Evolutionary conservation across 2,888 invertebrate species (phyloP), one percentile per base, ranked within the genome.

Genomic region (Zonitis immaculata): DNA sequence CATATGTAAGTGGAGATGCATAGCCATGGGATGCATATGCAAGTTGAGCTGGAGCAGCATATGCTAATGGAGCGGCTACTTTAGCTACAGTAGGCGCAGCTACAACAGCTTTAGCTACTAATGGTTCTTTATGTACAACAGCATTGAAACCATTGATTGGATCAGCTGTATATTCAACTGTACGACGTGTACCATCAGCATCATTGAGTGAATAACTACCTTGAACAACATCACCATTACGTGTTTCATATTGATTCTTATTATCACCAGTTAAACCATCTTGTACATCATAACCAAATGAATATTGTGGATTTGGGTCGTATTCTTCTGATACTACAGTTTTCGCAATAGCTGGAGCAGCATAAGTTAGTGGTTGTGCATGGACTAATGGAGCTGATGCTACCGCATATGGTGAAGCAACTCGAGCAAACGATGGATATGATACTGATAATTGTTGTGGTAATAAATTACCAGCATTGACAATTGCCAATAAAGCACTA

Each of bases 181-280:
- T 83, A 60, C 84, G 80, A 67, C 80, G 80, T 52, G 81, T 82
- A 62, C 84, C 84, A 66, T 85, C 84, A n/a, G 84, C 81, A 63
- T 81, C 80, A 27, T 78, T 70, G 45, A 81, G 73, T 20, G 80
- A 78, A 74, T 82, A 81, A 55, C 78, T 81, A 73, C 73, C 83
- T 70, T 80, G 80, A 42, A 85, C 84, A 62, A 78, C 78, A 73
- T 83, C 83, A 9, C 85, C 85, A 60, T 77, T 75, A 56, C 85
- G 82, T 57, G 81, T 82, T 76, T 85, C 85, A 60, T 82, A 81
- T 74, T 85, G 85, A 18, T 75, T 76, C 71, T 82, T 81, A 71
- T 67, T 78, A 73, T 81, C 81, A 14, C 81, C 81, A 59, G 81
- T 81, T 45, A 79, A 73, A 56, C 77, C 73, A 60, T 82, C 81